Evolutionary conservation across 1,140 invertebrate species (phyloP).

Genomic region (Trichonephila inaurata): DNA sequence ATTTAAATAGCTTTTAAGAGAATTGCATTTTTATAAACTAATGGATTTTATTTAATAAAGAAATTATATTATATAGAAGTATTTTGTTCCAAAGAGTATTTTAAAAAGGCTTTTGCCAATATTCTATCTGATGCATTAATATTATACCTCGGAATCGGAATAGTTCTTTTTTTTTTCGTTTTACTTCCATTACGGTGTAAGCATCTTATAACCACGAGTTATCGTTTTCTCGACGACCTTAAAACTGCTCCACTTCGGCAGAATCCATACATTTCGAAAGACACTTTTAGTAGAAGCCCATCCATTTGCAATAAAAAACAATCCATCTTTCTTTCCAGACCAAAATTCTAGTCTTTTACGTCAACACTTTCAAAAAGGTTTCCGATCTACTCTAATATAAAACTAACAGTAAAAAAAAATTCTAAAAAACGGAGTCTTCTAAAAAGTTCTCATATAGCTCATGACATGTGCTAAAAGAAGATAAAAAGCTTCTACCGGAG

Average conservation of each 20-base stretch:
- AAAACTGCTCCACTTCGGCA: not conserved
- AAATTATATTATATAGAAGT: too few species aligned
- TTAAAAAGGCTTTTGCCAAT: too few species aligned
- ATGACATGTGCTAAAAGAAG: conserved; percentile 64
- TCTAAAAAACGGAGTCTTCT: not conserved
- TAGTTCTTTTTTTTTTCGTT: not conserved
- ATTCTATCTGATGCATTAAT: too few species aligned
- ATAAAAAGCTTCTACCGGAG: conserved; percentile 53
- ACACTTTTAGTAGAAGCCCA: not conserved
- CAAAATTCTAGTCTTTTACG: not conserved
- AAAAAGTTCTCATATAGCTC: conserved; percentile 58
- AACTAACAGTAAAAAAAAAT: not conserved
- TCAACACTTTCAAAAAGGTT: conserved; percentile 46
- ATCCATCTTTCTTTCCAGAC: not conserved
- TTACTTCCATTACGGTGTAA: not conserved
- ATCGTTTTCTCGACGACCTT: not conserved
- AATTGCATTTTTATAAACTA: too few species aligned
- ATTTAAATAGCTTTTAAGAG: too few species aligned
- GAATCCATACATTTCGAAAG: not conserved
- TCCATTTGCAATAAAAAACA: conserved; percentile 19
- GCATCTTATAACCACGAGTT: not conserved
- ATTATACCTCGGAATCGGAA: not conserved
- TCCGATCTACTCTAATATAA: conserved; percentile 29
- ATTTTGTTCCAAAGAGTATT: too few species aligned
- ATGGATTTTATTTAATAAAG: too few species aligned